These are phyloP conservation scores for Lysiphlebus fabarum DNA, from an alignment of 1,140 invertebrate genomes.

Conservation along the genomic window DNA sequence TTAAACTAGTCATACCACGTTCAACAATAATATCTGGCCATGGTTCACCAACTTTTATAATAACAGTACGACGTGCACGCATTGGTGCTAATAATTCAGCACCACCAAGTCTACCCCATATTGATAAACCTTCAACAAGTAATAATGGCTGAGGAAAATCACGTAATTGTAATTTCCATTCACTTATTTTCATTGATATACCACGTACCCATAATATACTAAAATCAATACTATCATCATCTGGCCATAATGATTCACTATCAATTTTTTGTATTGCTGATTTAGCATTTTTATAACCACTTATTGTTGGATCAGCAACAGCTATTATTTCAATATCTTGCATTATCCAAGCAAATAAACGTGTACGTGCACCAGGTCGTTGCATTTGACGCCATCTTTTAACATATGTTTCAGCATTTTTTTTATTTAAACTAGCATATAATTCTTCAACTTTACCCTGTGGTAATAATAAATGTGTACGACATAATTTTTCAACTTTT, in stretches of 20 bases:
- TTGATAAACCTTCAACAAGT: constrained; percentile 74
- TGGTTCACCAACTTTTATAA: constrained; percentile 70
- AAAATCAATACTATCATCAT: constrained; percentile 87
- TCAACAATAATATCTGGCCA: constrained; percentile 72
- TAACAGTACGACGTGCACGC: constrained; percentile 70
- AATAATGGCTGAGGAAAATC: constrained; percentile 94
- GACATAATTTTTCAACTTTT: constrained; percentile 78
- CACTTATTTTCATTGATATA: constrained; percentile 74
- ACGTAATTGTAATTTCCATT: constrained; percentile 85
- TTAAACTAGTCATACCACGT: constrained; percentile 88
- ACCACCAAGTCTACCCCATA: constrained; percentile 87
- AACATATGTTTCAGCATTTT: constrained; percentile 93
- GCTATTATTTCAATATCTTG: constrained; percentile 77
- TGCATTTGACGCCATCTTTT: constrained; percentile 84
- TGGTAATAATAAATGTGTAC: constrained; percentile 77
- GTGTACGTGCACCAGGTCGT: constrained; percentile 66
- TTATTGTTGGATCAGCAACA: constrained; percentile 80
- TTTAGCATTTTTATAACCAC: constrained; percentile 77
- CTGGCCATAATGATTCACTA: constrained; percentile 82
- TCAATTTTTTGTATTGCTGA: constrained; percentile 77
- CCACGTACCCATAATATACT: constrained; percentile 89
- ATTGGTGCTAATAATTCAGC: constrained; percentile 82
- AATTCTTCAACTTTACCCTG: constrained; percentile 86
- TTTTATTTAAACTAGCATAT: constrained; percentile 78
- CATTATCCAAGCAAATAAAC: constrained; percentile 79